These are phyloP conservation scores for Hippocampus barbouri DNA, from an alignment of 2,113 vertebrate species.

Conservation along the genomic window DNA sequence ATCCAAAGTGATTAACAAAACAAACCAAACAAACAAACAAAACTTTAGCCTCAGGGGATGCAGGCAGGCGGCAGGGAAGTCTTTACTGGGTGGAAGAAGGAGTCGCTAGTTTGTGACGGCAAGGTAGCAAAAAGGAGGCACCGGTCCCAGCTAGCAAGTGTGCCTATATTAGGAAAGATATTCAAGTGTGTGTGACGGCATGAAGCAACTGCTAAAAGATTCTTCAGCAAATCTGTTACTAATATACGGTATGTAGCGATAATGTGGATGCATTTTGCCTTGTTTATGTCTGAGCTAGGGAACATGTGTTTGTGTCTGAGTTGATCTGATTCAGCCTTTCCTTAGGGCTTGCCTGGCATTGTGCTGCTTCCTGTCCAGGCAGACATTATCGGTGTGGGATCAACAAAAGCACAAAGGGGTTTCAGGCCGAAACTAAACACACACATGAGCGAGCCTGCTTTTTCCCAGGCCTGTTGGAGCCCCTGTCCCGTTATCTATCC, in stretches of 20 bases:
- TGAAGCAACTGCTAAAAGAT: neutral
- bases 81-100: too few species aligned
- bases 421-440: conserved; percentile 22
- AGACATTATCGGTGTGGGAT: conserved; percentile 64
- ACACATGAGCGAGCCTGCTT: conserved; percentile 7
- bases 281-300: conserved; percentile 21
- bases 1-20: too few species aligned
- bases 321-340: conserved; percentile 49
- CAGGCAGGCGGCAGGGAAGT: too few species aligned
- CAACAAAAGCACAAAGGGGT: conserved; percentile 54
- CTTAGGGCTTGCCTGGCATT: conserved; percentile 63
- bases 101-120: too few species aligned
- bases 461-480: conserved; percentile 57
- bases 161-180: neutral
- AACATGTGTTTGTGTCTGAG: conserved; percentile 23
- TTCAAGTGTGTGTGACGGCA: neutral
- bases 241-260: neutral
- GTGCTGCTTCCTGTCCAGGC: conserved; percentile 62
- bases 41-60: too few species aligned
- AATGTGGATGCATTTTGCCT: neutral
- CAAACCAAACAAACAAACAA: too few species aligned
- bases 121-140: too few species aligned
- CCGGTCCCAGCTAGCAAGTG: neutral
- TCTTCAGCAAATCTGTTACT: neutral
- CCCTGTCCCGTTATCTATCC: conserved; percentile 15